Conservation (phyloP, 1,140 invertebrate species). For the Megathymus violae region DNA sequence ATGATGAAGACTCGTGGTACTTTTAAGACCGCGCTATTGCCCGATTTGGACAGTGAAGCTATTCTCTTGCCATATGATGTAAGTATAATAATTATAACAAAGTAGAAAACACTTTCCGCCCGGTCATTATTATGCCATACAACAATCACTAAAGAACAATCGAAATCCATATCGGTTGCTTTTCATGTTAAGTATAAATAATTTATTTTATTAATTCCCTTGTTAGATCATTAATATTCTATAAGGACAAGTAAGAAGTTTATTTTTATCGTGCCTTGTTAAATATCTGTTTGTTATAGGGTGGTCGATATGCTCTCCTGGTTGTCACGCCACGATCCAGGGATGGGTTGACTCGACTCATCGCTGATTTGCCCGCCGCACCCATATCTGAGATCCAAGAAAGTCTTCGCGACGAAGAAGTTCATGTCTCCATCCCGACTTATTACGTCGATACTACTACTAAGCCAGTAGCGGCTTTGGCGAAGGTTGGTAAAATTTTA, state of each 20-base stretch:
- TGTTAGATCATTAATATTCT: too few species aligned
- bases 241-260: too few species aligned
- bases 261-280: too few species aligned
- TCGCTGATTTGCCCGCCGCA: conserved; percentile 71
- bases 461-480: conserved; percentile 78
- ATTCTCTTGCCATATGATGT: conserved; percentile 85
- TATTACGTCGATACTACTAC: conserved; percentile 82
- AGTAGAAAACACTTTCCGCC: too few species aligned
- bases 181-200: too few species aligned
- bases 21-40: conserved; percentile 81
- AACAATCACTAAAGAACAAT: too few species aligned
- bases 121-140: too few species aligned
- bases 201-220: too few species aligned
- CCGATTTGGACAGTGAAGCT: conserved; percentile 84
- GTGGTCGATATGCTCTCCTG: conserved; percentile 83
- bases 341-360: conserved; percentile 80
- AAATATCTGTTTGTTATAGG: conserved; percentile 66
- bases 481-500: conserved; percentile 64
- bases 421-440: conserved; percentile 72
- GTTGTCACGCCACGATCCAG: conserved; percentile 82
- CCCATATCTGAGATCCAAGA: conserved; percentile 73
- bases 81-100: conserved; percentile 38
- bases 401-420: conserved; percentile 60
- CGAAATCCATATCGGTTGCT: too few species aligned
- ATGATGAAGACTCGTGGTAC: conserved; percentile 84